phyloP scores from a whole-genome alignment of 2,113 vertebrate genomes.

The Percopsis transmontana region DNA sequence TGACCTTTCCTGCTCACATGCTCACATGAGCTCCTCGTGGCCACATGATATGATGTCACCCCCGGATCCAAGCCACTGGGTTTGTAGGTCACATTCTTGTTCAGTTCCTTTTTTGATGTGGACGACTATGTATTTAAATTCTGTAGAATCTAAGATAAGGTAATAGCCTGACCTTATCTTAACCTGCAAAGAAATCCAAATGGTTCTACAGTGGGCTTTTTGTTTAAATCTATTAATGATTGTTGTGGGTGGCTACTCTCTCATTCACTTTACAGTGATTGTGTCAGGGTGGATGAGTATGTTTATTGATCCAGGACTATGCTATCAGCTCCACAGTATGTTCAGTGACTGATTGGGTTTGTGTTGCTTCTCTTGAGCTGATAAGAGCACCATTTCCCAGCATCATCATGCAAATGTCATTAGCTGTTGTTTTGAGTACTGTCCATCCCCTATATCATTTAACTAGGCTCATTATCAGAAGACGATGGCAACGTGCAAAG shows the following conservation, averaged over 20 bases:
- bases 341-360: neutral
- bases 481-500: constrained; percentile 40
- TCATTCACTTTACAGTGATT: neutral
- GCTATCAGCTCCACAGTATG: neutral
- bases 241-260: neutral
- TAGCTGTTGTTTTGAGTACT: constrained; percentile 11
- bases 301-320: neutral
- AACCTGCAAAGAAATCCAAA: constrained; percentile 32
- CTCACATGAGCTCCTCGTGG: constrained; percentile 55
- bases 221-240: no score
- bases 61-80: constrained; percentile 9
- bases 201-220: no score
- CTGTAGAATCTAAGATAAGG: constrained; percentile 40
- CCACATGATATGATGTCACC: constrained; percentile 27
- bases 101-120: constrained; percentile 1
- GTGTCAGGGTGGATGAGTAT: neutral
- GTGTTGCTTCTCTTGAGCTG: neutral
- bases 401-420: neutral
- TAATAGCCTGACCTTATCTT: constrained; percentile 44
- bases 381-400: neutral
- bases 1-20: constrained; percentile 54
- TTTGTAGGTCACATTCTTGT: constrained; percentile 17
- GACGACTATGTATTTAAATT: neutral
- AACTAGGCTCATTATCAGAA: neutral
- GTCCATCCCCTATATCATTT: constrained; percentile 5